Percentiles rank a stretch among this genome's conserved stretches.
Conservation (phyloP, 2,113 vertebrate species). For the Colius striatus region DNA sequence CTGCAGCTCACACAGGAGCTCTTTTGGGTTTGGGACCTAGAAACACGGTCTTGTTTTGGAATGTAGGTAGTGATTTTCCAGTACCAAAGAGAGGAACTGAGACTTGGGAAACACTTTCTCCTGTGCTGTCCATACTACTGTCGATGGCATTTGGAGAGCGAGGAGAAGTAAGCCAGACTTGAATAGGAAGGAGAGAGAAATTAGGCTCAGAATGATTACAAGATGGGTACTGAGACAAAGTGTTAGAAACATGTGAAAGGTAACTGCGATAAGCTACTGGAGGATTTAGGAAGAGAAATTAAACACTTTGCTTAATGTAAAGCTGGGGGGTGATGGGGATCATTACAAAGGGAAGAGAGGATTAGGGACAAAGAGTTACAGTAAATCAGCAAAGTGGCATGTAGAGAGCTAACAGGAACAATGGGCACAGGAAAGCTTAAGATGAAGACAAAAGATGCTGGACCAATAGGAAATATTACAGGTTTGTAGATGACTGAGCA, state of each 20-base stretch:
- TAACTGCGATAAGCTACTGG: neutral
- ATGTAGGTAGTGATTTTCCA: neutral
- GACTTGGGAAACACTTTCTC: neutral
- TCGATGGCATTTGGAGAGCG: neutral
- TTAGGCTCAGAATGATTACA: rapidly evolving
- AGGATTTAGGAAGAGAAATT: neutral
- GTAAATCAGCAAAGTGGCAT: neutral
- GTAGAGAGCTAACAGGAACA: neutral
- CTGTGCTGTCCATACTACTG: neutral
- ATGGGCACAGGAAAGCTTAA: rapidly evolving
- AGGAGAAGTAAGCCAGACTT: neutral
- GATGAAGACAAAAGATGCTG: neutral
- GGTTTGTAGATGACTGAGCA: neutral
- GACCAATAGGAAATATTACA: neutral
- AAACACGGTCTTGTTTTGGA: neutral
- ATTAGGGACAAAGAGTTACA: neutral
- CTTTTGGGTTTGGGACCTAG: neutral
- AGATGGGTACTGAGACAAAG: neutral
- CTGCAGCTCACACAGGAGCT: neutral
- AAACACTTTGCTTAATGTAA: neutral
- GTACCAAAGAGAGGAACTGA: neutral
- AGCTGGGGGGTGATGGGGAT: rapidly evolving
- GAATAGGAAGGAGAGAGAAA: neutral
- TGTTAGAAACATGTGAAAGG: neutral
- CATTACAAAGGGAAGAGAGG: neutral